A percentile compares a stretch with the other conserved stretches of the same genome.
Conservation (phyloP, 2,113 vertebrate genomes). For the Rhizomys pruinosus region DNA sequence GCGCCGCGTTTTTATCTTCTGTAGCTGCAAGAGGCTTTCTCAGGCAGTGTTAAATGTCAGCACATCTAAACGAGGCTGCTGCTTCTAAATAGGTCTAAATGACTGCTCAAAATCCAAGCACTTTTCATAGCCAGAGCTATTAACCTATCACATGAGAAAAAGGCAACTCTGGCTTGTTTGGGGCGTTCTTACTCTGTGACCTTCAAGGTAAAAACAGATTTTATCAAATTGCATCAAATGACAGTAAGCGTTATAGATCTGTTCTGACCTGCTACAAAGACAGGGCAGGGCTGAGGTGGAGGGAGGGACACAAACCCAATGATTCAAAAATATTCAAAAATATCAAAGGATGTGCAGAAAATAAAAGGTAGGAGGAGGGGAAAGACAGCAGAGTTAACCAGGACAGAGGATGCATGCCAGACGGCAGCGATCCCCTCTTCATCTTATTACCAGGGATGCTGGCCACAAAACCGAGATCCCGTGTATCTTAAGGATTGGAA, state of each 20-base stretch:
- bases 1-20: background rate
- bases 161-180: background rate
- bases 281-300: background rate
- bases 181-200: background rate
- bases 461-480: background rate
- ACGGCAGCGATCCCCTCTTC: background rate
- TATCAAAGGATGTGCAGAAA: background rate
- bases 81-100: background rate
- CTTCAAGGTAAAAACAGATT: background rate
- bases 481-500: background rate
- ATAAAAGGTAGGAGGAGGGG: background rate
- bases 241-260: background rate
- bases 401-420: accelerated
- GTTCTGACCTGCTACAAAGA: background rate
- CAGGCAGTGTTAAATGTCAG: background rate
- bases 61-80: background rate
- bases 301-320: background rate
- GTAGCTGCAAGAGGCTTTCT: background rate
- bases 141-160: background rate
- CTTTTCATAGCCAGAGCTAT: background rate
- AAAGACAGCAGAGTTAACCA: background rate
- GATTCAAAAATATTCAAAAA: background rate
- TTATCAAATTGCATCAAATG: background rate
- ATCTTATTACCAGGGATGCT: background rate
- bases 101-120: background rate